Evolutionary conservation across 1,140 invertebrate genomes (phyloP), one percentile per base, ranked within the genome.

Genomic region (Formica exsecta): DNA sequence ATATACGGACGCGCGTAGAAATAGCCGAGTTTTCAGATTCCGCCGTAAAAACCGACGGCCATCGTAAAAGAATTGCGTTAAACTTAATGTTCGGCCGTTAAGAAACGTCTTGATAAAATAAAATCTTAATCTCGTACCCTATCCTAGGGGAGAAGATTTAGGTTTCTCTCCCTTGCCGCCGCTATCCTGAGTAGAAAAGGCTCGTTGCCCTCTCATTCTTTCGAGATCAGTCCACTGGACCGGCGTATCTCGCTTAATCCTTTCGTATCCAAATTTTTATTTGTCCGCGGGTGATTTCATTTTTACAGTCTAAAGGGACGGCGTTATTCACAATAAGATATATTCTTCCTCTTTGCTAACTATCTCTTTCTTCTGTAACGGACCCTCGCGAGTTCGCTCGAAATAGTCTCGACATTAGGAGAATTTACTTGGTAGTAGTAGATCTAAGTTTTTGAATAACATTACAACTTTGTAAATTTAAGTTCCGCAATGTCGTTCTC

Each of bases 51-150:
- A 41, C 2, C 2, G 38, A 6, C 25, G 61, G 25, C 11, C 25
- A 62, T 91, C 93, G 91, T 93, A 92, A 93, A 93, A 91, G 92
- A 91, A 93, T 93, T 92, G 92, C 92, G 92, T 92, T 92, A 92
- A 93, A 90, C 86, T 91, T 91, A 91, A 93, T 89, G 93, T 87
- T 64, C 70, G 32, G 22, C 64, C 66, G 87, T 86, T 90, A 83
- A 85, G 89, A 88, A 86, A 89, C 80, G 81, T 93, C 89, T 90
- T 92, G 93, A 93, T 94, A 92, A 93, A 93, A 93, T 93, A 93
- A 94, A 93, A 93, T 93, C 91, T 93, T 94, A 92, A 94, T 94
- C 91, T 91, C 83, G 89, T 81, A 85, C 61, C 59, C 16, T 51
- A 32, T 54, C 85, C 70, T 44, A 36, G 38, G 51, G 88, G 87